phyloP scores from a whole-genome alignment of 2,888 invertebrate genomes.

The Drosophila birchii region DNA sequence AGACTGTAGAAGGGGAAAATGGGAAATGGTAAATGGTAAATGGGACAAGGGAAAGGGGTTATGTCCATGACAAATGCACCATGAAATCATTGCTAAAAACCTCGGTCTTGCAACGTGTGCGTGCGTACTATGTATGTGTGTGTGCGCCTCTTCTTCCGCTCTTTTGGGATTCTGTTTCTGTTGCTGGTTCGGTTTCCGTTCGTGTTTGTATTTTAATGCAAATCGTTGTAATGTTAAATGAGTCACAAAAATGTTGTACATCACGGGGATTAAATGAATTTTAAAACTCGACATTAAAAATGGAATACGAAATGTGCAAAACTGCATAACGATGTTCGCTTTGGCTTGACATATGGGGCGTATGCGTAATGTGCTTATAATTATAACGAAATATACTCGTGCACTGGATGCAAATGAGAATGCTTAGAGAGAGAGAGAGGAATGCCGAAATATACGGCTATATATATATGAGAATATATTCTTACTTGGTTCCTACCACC shows the following conservation, averaged over 20 bases:
- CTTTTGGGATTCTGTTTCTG: constrained; percentile 13
- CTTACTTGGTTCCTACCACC: constrained; percentile 70
- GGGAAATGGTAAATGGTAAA: constrained; percentile 13
- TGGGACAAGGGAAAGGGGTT: constrained; percentile 27
- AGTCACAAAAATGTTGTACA: constrained; percentile 70
- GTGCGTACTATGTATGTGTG: neutral
- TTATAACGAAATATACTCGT: constrained; percentile 48
- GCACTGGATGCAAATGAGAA: constrained; percentile 27
- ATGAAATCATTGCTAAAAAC: constrained; percentile 62
- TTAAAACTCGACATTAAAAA: constrained; percentile 46
- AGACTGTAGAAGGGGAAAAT: neutral
- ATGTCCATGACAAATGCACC: constrained; percentile 64
- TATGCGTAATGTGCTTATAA: constrained; percentile 57
- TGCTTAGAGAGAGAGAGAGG: constrained; percentile 3
- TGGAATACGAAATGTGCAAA: constrained; percentile 42
- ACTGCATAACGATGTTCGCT: constrained; percentile 47
- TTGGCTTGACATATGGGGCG: constrained; percentile 40
- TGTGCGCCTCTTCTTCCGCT: neutral
- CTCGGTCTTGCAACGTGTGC: constrained; percentile 18
- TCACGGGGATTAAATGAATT: constrained; percentile 60
- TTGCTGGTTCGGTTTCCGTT: constrained; percentile 37
- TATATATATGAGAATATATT: neutral
- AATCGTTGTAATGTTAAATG: constrained; percentile 70
- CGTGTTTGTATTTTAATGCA: constrained; percentile 49
- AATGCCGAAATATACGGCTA: neutral